Percentiles rank a stretch among this genome's conserved stretches.
Conservation (phyloP, 2,113 vertebrate species). For the Glaucidium brasilianum region DNA sequence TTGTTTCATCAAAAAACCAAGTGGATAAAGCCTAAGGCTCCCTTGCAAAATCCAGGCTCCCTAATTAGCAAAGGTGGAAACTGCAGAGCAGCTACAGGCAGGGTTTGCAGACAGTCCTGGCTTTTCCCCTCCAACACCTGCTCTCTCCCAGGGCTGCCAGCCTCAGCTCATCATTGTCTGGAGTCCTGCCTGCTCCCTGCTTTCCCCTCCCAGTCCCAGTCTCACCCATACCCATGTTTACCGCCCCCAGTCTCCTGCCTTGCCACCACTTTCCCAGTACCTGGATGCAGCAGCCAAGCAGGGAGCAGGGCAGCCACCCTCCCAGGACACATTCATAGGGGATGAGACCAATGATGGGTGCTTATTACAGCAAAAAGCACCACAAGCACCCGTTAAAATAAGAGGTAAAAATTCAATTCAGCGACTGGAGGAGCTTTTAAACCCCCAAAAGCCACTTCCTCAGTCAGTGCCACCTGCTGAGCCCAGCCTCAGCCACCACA, state of each 20-base stretch:
- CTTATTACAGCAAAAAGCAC: neutral
- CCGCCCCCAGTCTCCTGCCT: neutral
- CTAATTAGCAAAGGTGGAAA: neutral
- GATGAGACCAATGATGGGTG: fast-evolving
- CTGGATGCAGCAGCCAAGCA: fast-evolving
- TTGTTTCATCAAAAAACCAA: neutral
- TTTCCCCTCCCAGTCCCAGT: neutral
- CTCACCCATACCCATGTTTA: fast-evolving
- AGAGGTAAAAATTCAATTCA: fast-evolving
- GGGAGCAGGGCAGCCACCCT: fast-evolving
- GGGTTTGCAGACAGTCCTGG: fast-evolving
- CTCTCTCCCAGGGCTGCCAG: neutral
- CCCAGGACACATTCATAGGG: fast-evolving
- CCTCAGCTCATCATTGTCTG: fast-evolving
- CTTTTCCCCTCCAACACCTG: fast-evolving
- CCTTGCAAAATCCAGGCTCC: neutral
- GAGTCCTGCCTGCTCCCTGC: no score
- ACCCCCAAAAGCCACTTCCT: no score
- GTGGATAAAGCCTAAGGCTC: fast-evolving
- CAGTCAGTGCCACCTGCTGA: neutral
- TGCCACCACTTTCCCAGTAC: neutral
- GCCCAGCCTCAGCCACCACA: neutral
- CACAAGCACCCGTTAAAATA: fast-evolving
- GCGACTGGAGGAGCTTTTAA: no score
- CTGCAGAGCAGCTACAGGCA: no score